Conservation (phyloP, 2,888 invertebrate species). For the Bruchidius siliquastri region DNA sequence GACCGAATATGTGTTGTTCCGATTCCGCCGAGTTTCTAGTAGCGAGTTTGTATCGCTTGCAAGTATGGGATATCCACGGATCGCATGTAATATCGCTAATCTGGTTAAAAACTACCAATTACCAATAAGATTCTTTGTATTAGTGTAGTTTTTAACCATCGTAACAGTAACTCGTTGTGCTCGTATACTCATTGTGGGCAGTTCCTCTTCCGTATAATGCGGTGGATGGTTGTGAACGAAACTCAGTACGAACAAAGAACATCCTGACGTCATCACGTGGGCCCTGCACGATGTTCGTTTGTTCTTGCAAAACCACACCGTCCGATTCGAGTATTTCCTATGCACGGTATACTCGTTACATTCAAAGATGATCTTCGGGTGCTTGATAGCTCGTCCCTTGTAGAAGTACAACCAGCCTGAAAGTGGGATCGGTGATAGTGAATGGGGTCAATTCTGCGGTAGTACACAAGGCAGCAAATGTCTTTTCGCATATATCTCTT, state of each 20-base stretch:
- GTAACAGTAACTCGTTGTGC: neutral
- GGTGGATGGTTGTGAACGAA: conserved; percentile 12
- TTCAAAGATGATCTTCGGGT: conserved; percentile 22
- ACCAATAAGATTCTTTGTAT: neutral
- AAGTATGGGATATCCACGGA: too few relatives aligned
- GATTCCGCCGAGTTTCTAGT: too few relatives aligned
- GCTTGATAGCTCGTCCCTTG: conserved; percentile 16
- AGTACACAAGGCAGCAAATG: too few relatives aligned
- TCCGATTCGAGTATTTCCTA: conserved; percentile 22
- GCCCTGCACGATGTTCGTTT: conserved; percentile 3
- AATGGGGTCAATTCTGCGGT: too few relatives aligned
- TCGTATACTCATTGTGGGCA: neutral
- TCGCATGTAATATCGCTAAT: too few relatives aligned
- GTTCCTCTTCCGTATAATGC: conserved; percentile 5
- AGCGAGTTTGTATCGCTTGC: too few relatives aligned
- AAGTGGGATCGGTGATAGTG: conserved; percentile 3
- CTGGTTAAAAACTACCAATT: neutral
- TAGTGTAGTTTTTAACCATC: neutral
- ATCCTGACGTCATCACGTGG: conserved; percentile 9
- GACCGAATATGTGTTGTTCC: too few relatives aligned
- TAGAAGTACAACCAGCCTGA: conserved; percentile 22
- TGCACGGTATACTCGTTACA: conserved; percentile 24
- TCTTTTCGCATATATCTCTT: too few relatives aligned
- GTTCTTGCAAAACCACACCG: conserved; percentile 26
- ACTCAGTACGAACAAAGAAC: conserved; percentile 10